phyloP scores from a whole-genome alignment of 2,113 vertebrate species.

The Lepidothrix coronata region DNA sequence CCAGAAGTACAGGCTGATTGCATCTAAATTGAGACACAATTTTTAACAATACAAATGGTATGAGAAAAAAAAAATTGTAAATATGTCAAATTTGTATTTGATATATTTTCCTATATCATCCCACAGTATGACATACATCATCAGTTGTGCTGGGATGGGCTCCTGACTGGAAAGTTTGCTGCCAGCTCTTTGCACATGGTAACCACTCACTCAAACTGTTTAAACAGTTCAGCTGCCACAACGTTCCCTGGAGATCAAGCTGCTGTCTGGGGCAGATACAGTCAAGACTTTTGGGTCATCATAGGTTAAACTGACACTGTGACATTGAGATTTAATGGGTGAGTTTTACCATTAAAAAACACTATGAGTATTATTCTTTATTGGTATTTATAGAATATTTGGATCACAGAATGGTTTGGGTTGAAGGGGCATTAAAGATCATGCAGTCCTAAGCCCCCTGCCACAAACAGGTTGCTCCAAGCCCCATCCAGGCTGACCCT shows the following conservation, averaged over 20 bases:
- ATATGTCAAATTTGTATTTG: background rate
- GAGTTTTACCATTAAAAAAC: background rate
- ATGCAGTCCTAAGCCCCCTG: background rate
- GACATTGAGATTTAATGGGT: background rate
- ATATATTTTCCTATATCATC: background rate
- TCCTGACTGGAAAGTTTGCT: background rate
- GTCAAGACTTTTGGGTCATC: background rate
- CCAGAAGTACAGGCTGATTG: background rate
- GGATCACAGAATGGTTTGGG: background rate
- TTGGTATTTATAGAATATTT: too few relatives aligned
- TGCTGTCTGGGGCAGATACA: background rate
- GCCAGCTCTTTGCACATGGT: background rate
- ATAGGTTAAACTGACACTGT: background rate
- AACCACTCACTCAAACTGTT: background rate
- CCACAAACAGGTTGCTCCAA: background rate
- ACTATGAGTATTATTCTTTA: background rate
- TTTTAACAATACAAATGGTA: background rate
- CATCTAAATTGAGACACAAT: background rate
- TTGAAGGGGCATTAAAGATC: background rate
- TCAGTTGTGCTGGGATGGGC: background rate
- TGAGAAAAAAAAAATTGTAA: background rate
- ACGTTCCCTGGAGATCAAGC: background rate
- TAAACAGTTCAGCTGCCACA: background rate
- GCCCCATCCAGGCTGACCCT: background rate
- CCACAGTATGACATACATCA: background rate